phyloP scores from a whole-genome alignment of 2,888 invertebrate genomes.

The Tenodera sinensis region DNA sequence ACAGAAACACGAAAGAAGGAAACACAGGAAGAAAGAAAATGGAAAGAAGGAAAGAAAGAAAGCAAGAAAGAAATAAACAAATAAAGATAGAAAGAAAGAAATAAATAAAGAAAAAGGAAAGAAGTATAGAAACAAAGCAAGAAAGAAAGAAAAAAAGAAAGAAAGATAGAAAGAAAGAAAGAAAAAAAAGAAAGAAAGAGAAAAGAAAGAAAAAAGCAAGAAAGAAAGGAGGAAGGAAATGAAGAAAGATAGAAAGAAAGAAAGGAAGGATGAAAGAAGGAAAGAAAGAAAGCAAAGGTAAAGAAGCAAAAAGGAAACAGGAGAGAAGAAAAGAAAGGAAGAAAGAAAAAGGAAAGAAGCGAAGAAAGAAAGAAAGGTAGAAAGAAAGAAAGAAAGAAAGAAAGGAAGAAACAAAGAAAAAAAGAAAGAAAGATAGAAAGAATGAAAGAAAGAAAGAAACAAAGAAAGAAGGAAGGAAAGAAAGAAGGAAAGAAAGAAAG shows the following conservation, averaged over 20 bases:
- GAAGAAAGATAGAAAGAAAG: conserved; percentile 44
- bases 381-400: no score
- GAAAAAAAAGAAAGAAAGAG: not conserved
- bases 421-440: conserved; percentile 47
- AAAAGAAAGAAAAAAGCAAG: not conserved
- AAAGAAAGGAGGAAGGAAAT: no score
- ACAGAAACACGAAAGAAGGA: no score
- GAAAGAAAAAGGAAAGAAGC: conserved; percentile 44
- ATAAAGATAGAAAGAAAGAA: no score
- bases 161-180: not conserved
- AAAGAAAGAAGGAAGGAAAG: conserved; percentile 57
- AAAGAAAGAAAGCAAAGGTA: conserved; percentile 33
- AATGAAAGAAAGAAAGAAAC: conserved; percentile 49
- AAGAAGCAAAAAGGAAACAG: no score
- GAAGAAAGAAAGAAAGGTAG: no score
- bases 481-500: no score
- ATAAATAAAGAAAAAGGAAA: not conserved
- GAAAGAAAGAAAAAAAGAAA: not conserved
- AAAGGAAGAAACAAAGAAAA: no score
- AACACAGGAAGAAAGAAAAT: not conserved
- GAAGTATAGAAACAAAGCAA: not conserved
- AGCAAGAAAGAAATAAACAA: no score
- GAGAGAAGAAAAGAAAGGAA: conserved; percentile 42
- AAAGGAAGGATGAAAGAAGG: conserved; percentile 43
- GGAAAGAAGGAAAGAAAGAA: not conserved